A percentile compares a stretch with the other conserved stretches of the same genome.
These are phyloP conservation scores for Theretra japonica DNA, from an alignment of 2,888 invertebrate genomes.

Conservation along the genomic window DNA sequence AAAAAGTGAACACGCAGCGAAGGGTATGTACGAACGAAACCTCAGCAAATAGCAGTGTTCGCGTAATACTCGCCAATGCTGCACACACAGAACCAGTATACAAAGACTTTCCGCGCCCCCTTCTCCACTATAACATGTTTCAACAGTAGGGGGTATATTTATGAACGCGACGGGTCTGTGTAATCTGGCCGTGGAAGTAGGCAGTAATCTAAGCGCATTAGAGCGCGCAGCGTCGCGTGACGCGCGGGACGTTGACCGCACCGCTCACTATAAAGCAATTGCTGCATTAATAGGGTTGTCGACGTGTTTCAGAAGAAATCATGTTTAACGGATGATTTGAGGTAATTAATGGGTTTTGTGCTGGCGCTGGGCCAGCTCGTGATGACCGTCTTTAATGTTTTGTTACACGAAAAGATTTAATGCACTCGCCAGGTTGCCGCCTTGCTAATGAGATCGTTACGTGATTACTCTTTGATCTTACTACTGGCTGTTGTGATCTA, in stretches of 20 bases:
- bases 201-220: constrained; percentile 82
- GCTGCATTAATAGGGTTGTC: constrained; percentile 74
- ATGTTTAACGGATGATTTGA: constrained; percentile 28
- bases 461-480: neutral
- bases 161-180: constrained; percentile 47
- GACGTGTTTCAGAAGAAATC: constrained; percentile 36
- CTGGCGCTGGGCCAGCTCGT: constrained; percentile 14
- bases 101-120: constrained; percentile 47
- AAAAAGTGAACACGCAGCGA: constrained; percentile 38
- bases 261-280: constrained; percentile 71
- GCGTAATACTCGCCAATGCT: constrained; percentile 70
- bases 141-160: constrained; percentile 34
- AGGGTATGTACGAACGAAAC: constrained; percentile 60
- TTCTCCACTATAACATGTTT: neutral
- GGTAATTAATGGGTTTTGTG: constrained; percentile 26
- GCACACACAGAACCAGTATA: constrained; percentile 48
- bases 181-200: constrained; percentile 63
- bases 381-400: constrained; percentile 11
- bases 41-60: constrained; percentile 70
- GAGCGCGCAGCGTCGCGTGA: constrained; percentile 78
- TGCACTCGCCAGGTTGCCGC: constrained; percentile 4
- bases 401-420: constrained; percentile 16
- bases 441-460: neutral
- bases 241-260: constrained; percentile 79
- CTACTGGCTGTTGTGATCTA: no score